Percentiles rank a stretch among this genome's conserved stretches.
phyloP scores from a whole-genome alignment of 2,113 vertebrate species.

The Machaerirhynchus nigripectus region DNA sequence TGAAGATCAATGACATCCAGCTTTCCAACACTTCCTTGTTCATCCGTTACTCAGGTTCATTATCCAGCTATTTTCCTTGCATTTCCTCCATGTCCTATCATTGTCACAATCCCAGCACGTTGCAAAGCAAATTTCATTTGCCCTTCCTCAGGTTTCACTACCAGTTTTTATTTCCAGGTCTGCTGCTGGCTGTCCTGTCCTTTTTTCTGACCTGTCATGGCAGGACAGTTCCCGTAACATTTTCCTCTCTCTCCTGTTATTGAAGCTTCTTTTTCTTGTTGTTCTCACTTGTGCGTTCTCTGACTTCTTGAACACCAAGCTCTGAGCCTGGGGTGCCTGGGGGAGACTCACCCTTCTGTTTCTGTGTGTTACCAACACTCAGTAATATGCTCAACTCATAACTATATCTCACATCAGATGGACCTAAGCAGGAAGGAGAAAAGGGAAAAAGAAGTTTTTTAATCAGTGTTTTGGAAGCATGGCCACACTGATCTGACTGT shows the following conservation, averaged over 20 bases:
- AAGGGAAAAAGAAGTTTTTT: background rate
- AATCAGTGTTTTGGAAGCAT: background rate
- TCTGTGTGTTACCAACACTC: background rate
- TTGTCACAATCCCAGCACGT: background rate
- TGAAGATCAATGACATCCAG: background rate
- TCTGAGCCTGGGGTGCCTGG: background rate
- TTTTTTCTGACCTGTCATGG: background rate
- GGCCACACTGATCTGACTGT: background rate
- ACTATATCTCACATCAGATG: background rate
- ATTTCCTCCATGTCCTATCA: background rate
- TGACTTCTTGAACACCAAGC: background rate
- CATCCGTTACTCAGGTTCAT: background rate
- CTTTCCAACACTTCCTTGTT: background rate
- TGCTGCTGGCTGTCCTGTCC: background rate
- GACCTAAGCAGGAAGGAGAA: background rate
- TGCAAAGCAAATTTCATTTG: background rate
- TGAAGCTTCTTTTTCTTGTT: background rate
- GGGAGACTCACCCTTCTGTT: background rate
- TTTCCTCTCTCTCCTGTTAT: background rate
- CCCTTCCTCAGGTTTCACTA: background rate
- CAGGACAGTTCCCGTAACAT: background rate
- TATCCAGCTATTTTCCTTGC: background rate
- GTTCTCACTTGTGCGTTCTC: background rate
- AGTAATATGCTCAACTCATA: background rate
- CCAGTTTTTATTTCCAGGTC: background rate